phyloP scores from a whole-genome alignment of 2,888 invertebrate species.

The Spilosoma lubricipeda region DNA sequence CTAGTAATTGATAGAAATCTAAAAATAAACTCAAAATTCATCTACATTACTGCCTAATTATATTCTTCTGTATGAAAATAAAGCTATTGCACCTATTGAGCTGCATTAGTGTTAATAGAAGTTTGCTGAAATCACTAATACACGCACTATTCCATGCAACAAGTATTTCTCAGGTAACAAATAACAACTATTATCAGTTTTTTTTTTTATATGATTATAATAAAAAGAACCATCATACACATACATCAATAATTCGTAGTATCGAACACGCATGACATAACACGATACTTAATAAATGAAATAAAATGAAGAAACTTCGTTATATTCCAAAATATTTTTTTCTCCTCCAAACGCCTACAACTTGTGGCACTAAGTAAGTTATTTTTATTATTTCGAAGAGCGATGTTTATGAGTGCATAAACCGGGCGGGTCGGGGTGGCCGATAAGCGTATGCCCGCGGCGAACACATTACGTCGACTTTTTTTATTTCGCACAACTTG shows the following conservation, averaged over 20 bases:
- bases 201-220: not conserved
- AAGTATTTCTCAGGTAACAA: not conserved
- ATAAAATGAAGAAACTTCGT: constrained; percentile 19
- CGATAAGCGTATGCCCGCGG: constrained; percentile 59
- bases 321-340: constrained; percentile 29
- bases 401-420: constrained; percentile 64
- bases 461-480: constrained; percentile 33
- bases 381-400: constrained; percentile 67
- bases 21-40: not conserved
- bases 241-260: not conserved
- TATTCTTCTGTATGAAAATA: not conserved
- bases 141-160: not conserved
- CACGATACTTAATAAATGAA: constrained; percentile 29
- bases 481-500: constrained; percentile 47
- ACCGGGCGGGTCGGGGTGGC: constrained; percentile 46
- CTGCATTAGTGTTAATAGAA: not conserved
- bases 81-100: not conserved
- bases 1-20: not conserved
- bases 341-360: constrained; percentile 25
- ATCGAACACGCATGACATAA: constrained; percentile 13
- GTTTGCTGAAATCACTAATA: no score
- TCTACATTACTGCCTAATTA: not conserved
- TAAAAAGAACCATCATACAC: not conserved
- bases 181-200: not conserved
- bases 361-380: constrained; percentile 50